Conservation (phyloP, 2,888 invertebrate genomes). For the Dastarcus helophoroides region DNA sequence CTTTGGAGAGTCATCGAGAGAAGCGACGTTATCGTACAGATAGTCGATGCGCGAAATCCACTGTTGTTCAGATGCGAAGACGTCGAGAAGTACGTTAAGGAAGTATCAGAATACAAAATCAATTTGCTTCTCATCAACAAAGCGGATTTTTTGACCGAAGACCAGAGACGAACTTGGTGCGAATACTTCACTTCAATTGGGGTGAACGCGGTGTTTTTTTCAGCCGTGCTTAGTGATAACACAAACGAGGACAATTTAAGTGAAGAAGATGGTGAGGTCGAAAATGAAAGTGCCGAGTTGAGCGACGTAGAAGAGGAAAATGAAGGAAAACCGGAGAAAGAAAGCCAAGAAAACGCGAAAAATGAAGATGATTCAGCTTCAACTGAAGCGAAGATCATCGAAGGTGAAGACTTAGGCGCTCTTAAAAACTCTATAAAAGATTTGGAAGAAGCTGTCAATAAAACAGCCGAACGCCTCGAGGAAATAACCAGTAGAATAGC, state of each 20-base stretch:
- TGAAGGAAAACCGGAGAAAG: conserved; percentile 15
- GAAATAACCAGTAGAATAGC: conserved; percentile 43
- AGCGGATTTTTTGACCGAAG: conserved; percentile 76
- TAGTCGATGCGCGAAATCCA: conserved; percentile 95
- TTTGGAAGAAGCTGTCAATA: conserved; percentile 43
- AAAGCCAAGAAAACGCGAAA: conserved; percentile 21
- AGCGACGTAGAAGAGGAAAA: conserved; percentile 14
- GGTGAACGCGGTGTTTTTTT: conserved; percentile 80
- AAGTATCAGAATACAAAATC: conserved; percentile 57
- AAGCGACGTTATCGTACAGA: conserved; percentile 85
- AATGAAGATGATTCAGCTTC: conserved; percentile 15
- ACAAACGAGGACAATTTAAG: conserved; percentile 36
- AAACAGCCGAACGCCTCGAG: conserved; percentile 44
- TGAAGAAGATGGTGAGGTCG: conserved; percentile 1
- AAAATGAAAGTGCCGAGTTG: conserved; percentile 4
- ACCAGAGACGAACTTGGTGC: conserved; percentile 76
- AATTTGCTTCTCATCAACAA: conserved; percentile 90
- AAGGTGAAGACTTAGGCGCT: conserved; percentile 24
- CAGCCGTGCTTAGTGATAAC: conserved; percentile 66
- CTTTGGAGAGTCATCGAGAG: conserved; percentile 97
- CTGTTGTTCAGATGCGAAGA: conserved; percentile 78
- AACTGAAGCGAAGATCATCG: conserved; percentile 8
- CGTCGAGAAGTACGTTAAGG: conserved; percentile 74
- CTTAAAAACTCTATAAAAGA: conserved; percentile 42
- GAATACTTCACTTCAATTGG: conserved; percentile 64